A percentile compares a stretch with the other conserved stretches of the same genome.
Evolutionary conservation across 1,140 invertebrate species (phyloP).

Genomic region (Habropoda laboriosa): DNA sequence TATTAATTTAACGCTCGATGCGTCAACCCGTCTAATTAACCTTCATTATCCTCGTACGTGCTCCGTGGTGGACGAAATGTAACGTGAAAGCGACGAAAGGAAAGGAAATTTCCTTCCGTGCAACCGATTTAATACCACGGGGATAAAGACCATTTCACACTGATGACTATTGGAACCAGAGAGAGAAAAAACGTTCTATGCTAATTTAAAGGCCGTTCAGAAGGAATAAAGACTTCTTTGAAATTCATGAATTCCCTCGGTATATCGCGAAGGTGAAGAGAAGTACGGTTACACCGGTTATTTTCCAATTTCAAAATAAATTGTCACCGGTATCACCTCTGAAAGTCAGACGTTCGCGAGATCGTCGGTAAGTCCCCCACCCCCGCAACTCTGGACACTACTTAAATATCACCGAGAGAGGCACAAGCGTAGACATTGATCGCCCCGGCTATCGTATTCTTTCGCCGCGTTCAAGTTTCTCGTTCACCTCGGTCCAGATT

Average conservation of each 20-base stretch:
- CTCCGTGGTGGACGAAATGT: slow-evolving; percentile 5
- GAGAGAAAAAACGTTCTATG: background rate
- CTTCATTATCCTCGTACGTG: slow-evolving; percentile 60
- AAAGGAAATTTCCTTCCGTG: background rate
- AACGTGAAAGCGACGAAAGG: background rate
- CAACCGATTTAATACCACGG: background rate
- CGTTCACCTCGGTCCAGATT: slow-evolving; percentile 45
- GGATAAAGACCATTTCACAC: background rate
- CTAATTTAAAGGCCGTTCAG: background rate
- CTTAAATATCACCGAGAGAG: slow-evolving; percentile 4
- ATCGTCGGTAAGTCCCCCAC: background rate
- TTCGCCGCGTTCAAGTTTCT: slow-evolving; percentile 44
- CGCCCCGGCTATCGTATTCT: slow-evolving; percentile 29
- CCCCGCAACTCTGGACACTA: background rate
- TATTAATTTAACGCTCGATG: slow-evolving; percentile 67
- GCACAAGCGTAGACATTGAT: slow-evolving; percentile 15
- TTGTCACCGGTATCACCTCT: background rate
- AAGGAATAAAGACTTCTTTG: background rate
- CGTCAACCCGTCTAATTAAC: slow-evolving; percentile 66
- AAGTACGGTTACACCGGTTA: background rate
- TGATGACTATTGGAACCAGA: too few species aligned
- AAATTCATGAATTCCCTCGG: slow-evolving; percentile 3
- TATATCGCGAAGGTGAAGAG: too few species aligned
- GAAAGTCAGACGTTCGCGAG: background rate
- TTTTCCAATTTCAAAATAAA: slow-evolving; percentile 1